Conservation (phyloP, 92 coral and sea anemone genomes). For the Palythoa grandis region DNA sequence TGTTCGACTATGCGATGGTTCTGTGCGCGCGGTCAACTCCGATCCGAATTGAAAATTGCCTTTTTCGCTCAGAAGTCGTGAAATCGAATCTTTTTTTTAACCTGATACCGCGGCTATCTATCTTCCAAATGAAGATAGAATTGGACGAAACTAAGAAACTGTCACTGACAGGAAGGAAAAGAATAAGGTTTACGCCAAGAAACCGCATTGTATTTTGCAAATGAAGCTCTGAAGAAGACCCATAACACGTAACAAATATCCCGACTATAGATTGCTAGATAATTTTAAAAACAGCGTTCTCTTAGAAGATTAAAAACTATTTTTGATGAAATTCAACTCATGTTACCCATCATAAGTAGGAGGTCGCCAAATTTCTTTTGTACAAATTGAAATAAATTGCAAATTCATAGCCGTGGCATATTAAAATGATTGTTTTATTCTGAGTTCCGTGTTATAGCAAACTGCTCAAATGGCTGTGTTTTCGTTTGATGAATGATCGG, state of each 20-base stretch:
- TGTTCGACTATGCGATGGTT: constrained; percentile 24
- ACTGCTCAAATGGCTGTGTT: constrained; percentile 9
- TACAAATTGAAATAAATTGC: constrained; percentile 50
- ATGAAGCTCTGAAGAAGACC: constrained; percentile 26
- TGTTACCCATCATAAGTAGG: constrained; percentile 30
- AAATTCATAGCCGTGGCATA: constrained; percentile 48
- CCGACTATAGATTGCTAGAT: constrained; percentile 38
- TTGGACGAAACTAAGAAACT: constrained; percentile 40
- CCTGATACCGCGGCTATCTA: constrained; percentile 38
- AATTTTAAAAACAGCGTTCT: constrained; percentile 26
- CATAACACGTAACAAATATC: constrained; percentile 11
- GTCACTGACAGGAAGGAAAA: constrained; percentile 50
- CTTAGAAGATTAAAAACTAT: constrained; percentile 8
- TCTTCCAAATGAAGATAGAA: constrained; percentile 32
- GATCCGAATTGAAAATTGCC: background rate
- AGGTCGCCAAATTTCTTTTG: constrained; percentile 46
- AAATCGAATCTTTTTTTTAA: background rate
- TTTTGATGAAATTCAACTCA: constrained; percentile 21
- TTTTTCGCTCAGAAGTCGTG: background rate
- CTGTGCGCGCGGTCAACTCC: constrained; percentile 38
- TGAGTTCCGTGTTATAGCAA: constrained; percentile 43
- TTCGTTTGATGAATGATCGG: background rate
- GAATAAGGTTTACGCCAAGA: constrained; percentile 40
- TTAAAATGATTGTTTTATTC: constrained; percentile 32
- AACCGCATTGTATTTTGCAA: constrained; percentile 42